Base-by-base conservation (phyloP, 2,888 invertebrate species). In the Cataglyphis livida region DNA sequence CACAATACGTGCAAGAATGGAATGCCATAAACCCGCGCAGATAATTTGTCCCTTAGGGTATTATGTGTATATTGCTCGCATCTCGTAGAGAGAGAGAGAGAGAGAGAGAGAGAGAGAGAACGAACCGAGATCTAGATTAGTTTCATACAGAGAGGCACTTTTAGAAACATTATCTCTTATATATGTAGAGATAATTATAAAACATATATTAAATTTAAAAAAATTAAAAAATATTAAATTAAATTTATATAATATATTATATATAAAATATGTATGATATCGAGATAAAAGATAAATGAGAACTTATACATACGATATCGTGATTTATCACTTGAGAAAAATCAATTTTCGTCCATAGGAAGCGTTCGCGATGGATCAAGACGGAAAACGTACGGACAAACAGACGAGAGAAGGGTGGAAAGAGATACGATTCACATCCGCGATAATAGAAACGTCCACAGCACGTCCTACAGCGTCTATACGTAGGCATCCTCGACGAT, bases 371-470 rank as follows among this genome's bases (percentile, higher is more conserved):
- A 70, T 18, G 70, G 68, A 41, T 76, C 41, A 35, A 18, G 59
- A 12, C 51, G 41, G 35, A 35, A 35, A 41, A 54, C 64, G 71
- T 5, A 18, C 18, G 41, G 51, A 83, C 44, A 41, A 6, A 44
- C 59, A 65, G 82, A 44, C 61, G 71, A 54, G 65, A 66, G 76
- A 86, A 83, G 81, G 81, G 86, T 68, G 66, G 73, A 81, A 68
- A 76, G 82, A 70, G 51, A 51, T 70, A 81, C 66, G 88, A 88
- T 88, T 84, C 84, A 32, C 84, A 70, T 61, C 71, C 64, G 61
- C 79, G 88, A 88, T 88, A 86, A 88, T 88, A 86, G 86, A 86
- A 86, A 86, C 86, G 79, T 88, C 73, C 71, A 48, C 71, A 48
- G 71, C n/a, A 25, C 38, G 38, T 21, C 21, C 21, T 73, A 75